Evolutionary conservation across 2,888 invertebrate genomes (phyloP).

Genomic region (Mallateleia sp.): DNA sequence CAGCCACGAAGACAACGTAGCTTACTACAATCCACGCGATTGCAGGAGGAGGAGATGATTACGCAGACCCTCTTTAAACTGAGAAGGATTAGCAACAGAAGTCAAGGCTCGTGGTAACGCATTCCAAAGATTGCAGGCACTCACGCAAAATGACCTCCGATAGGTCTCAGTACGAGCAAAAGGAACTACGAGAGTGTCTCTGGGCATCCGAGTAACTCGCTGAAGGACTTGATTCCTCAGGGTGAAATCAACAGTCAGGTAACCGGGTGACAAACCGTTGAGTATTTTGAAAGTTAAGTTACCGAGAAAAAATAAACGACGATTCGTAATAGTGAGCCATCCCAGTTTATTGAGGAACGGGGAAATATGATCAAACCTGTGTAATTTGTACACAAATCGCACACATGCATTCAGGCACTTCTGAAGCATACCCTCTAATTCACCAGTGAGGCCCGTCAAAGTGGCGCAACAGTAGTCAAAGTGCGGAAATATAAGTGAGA

Average conservation of each 20-base stretch:
- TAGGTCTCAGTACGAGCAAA: not conserved
- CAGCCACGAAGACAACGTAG: no score
- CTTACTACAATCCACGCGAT: no score
- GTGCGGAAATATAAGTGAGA: not conserved
- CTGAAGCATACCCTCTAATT: not conserved
- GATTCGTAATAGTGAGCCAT: not conserved
- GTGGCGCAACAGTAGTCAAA: not conserved
- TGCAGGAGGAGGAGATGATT: not conserved
- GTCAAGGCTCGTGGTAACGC: no score
- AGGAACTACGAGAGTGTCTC: no score
- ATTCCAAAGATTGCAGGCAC: not conserved
- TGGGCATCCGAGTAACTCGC: no score
- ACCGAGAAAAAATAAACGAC: no score
- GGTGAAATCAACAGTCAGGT: no score
- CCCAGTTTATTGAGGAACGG: not conserved
- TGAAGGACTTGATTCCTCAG: no score
- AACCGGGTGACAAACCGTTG: no score
- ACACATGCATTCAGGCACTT: slow-evolving; percentile 5
- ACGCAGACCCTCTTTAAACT: not conserved
- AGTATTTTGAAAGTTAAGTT: no score
- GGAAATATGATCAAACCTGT: not conserved
- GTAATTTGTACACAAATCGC: not conserved
- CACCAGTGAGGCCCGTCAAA: not conserved
- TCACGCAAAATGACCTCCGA: not conserved
- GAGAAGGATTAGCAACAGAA: no score